Percentiles rank a stretch among this genome's conserved stretches.
phyloP scores from a whole-genome alignment of 2,888 invertebrate species.

The Dolichopus griseipennis region DNA sequence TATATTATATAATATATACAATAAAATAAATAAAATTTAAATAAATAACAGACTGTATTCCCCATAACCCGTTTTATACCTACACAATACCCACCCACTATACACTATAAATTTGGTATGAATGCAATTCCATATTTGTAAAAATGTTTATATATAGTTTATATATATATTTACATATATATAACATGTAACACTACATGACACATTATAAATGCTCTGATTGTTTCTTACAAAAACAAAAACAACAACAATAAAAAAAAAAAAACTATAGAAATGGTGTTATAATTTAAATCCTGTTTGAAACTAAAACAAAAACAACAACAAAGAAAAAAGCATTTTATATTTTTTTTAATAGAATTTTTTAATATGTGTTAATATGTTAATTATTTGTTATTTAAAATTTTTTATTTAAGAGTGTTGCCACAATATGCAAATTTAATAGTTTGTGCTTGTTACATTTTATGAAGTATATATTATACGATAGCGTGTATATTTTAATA shows the following conservation, averaged over 20 bases:
- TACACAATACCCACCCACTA: too few species aligned
- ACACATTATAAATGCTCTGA: neutral
- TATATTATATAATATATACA: too few species aligned
- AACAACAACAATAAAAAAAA: neutral
- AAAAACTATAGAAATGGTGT: neutral
- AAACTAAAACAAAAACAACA: neutral
- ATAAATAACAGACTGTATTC: too few species aligned
- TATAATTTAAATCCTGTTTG: neutral
- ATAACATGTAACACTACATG: neutral
- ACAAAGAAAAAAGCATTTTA: neutral
- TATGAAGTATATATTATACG: too few species aligned
- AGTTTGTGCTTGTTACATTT: too few species aligned
- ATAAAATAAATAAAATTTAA: too few species aligned
- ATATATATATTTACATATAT: too few species aligned
- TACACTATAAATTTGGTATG: too few species aligned
- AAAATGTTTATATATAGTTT: too few species aligned
- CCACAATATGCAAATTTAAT: neutral
- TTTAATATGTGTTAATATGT: slow-evolving; percentile 5
- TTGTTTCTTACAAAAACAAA: neutral
- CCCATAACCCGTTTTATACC: too few species aligned
- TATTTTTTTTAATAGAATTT: too few species aligned
- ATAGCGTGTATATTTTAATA: neutral
- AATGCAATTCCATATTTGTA: too few species aligned
- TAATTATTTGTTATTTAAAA: neutral
- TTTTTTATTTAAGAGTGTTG: neutral